Base-by-base conservation (phyloP, 2,797 vertebrate species). In the Anguilla pacifica region DNA sequence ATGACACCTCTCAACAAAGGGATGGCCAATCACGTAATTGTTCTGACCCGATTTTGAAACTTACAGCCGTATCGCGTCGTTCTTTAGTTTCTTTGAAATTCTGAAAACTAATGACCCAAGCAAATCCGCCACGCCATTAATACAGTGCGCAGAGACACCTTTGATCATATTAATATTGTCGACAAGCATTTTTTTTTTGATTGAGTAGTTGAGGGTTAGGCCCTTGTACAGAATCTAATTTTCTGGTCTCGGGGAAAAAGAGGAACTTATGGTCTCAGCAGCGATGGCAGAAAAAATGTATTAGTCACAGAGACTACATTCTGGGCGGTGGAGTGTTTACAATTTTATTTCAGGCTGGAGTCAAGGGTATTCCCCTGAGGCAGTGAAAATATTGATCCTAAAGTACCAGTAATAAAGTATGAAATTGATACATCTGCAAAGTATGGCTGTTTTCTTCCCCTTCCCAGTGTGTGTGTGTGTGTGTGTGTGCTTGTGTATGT, bases 301-400 rank as follows among this genome's bases (percentile, higher is more conserved):
- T 95, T 93, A 91, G 93, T 94, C 92, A 94, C 92, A 92, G 89
- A 91, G 89, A 92, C 92, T 91, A 90, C 92, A 93, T 93, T 93
- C 89, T 89, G 92, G 91, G 79, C 74, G 35, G 46, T 86, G 43
- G 51, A 88, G 89, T 92, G 92, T 93, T 92, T 94, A 94, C 93
- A 91, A 88, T 93, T 91, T 93, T 89, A 92, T 94, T 93, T 93
- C 87, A 95, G 93, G 92, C 89, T 86, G 90, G 88, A 92, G 89
- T 74, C 77, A 84, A 59, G 83, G 82, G 87, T 89, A 90, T 92
- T 92, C 92, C 91, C 92, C 90, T 84, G 81, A 86, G 91, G 88
- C 89, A 86, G 81, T 53, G 64, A 88, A 86, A 79, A 90, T 93
- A 95, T 95, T 90, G 93, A 95, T 95, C 92, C 90, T 86, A 39